A percentile compares a stretch with the other conserved stretches of the same genome.
phyloP scores from a whole-genome alignment of 2,113 vertebrate species.

The Alligator mississippiensis region DNA sequence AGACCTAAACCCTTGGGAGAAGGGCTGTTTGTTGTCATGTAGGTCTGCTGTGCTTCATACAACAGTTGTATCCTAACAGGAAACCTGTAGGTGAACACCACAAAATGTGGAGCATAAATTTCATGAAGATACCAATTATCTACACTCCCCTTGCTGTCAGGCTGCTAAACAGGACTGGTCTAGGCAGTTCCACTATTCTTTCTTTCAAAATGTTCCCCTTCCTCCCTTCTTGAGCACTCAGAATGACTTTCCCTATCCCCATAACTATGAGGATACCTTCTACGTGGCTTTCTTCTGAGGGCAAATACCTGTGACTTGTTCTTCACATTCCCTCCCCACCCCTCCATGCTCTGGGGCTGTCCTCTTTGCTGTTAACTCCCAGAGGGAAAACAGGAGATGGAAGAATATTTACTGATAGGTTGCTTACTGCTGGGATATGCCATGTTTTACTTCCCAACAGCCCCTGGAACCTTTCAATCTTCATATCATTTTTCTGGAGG shows the following conservation, averaged over 20 bases:
- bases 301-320: background rate
- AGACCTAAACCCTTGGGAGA: background rate
- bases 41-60: background rate
- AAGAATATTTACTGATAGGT: background rate
- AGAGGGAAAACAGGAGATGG: background rate
- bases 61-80: background rate
- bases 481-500: background rate
- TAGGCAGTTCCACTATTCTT: background rate
- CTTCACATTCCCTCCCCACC: background rate
- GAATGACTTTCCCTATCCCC: background rate
- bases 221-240: background rate
- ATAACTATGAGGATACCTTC: background rate
- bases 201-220: conserved; percentile 11
- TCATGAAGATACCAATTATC: conserved; percentile 6
- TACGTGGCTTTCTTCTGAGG: background rate
- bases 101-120: background rate
- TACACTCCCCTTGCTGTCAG: background rate
- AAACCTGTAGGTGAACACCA: background rate
- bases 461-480: conserved; percentile 3
- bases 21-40: background rate
- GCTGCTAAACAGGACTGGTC: conserved; percentile 1
- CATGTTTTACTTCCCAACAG: conserved; percentile 13
- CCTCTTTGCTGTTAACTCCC: background rate
- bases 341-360: accelerated
- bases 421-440: background rate